Evolutionary conservation across 2,797 vertebrate genomes (phyloP).

Genomic region (Sebastes matsubarae): DNA sequence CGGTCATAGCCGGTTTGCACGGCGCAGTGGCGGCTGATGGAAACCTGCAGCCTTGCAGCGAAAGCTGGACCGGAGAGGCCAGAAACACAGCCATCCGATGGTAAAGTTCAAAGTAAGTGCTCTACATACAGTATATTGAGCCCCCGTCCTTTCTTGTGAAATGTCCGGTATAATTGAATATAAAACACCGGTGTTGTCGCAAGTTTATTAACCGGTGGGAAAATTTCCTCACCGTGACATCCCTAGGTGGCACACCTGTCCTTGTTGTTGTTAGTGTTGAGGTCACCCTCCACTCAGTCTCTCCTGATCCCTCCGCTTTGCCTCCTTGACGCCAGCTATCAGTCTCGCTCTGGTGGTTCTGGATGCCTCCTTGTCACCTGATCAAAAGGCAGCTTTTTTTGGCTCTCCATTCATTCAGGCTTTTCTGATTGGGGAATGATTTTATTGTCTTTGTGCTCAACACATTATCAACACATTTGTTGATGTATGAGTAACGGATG

Average conservation of each 20-base stretch:
- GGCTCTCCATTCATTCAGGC: background rate
- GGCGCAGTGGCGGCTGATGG: accelerated
- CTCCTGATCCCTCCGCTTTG: background rate
- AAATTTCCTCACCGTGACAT: no score
- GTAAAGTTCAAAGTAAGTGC: no score
- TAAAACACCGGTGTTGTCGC: no score
- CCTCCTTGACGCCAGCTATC: background rate
- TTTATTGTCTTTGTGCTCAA: background rate
- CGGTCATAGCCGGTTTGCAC: no score
- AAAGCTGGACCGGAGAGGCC: no score
- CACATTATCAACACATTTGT: background rate
- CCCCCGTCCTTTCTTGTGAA: no score
- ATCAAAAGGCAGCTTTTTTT: background rate
- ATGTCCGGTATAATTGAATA: no score
- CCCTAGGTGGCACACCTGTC: background rate
- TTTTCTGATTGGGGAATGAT: background rate
- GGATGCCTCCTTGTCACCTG: background rate
- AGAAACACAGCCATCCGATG: no score
- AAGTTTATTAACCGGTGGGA: no score
- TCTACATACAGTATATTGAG: no score
- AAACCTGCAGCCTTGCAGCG: no score
- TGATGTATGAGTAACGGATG: background rate
- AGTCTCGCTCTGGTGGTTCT: background rate
- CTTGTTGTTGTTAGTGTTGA: background rate
- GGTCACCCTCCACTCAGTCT: background rate